A percentile compares a stretch with the other conserved stretches of the same genome.
Evolutionary conservation across 2,888 invertebrate species (phyloP).

Genomic region (Drosophila paranaensis): DNA sequence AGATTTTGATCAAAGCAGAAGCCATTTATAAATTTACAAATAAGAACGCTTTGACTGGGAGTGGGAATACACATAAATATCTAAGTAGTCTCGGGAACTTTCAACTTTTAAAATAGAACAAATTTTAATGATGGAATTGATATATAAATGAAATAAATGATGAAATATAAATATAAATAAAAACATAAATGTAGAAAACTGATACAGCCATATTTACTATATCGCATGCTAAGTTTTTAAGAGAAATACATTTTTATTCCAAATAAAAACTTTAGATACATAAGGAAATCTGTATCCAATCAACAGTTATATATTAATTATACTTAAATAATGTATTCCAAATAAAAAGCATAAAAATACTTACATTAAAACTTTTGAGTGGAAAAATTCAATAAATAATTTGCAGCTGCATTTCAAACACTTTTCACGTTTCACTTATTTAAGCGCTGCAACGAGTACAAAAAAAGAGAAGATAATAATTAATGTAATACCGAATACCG

Average conservation of each 20-base stretch:
- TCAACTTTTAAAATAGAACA: background rate
- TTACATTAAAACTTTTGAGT: background rate
- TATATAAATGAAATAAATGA: too few species aligned
- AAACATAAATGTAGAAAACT: too few species aligned
- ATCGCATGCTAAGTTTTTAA: too few species aligned
- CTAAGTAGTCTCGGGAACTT: too few species aligned
- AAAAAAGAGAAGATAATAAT: slow-evolving; percentile 1
- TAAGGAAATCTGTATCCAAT: too few species aligned
- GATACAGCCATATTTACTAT: too few species aligned
- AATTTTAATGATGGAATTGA: background rate
- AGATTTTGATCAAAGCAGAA: slow-evolving; percentile 13
- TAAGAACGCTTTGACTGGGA: too few species aligned
- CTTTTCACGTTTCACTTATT: slow-evolving; percentile 1
- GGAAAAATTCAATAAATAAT: slow-evolving; percentile 2
- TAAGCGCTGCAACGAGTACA: background rate
- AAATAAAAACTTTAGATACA: too few species aligned
- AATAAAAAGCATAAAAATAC: background rate
- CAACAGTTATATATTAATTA: too few species aligned
- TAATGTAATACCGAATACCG: background rate
- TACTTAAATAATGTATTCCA: background rate
- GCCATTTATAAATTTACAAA: background rate
- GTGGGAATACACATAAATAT: too few species aligned
- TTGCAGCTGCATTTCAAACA: background rate
- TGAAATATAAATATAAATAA: too few species aligned
- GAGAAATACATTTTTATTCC: too few species aligned